These are phyloP conservation scores for Tetranychus piercei DNA, from an alignment of 2,888 invertebrate genomes.

Conservation along the genomic window DNA sequence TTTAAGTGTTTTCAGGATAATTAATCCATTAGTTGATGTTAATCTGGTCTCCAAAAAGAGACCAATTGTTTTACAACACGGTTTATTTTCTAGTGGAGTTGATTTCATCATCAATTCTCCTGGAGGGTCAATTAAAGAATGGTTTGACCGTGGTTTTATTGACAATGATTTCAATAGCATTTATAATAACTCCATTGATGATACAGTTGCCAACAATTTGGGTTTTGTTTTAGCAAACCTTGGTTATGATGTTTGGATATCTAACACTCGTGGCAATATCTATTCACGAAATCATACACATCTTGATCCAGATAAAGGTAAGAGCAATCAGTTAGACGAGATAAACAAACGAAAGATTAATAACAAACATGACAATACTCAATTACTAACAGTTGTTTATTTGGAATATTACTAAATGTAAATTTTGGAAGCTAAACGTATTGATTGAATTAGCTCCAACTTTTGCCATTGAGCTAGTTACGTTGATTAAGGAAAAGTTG, in stretches of 20 bases:
- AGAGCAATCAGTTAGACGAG: background rate
- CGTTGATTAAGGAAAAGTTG: too few species aligned
- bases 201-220: conserved; percentile 24
- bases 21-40: conserved; percentile 13
- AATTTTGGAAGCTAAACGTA: conserved; percentile 5
- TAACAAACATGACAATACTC: background rate
- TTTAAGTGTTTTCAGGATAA: conserved; percentile 15
- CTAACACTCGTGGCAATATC: conserved; percentile 1
- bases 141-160: background rate
- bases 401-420: background rate
- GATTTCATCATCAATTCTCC: conserved; percentile 3
- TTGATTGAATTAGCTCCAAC: background rate
- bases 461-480: too few species aligned
- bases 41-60: background rate
- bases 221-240: conserved; percentile 2
- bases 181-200: background rate
- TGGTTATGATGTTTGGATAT: conserved; percentile 11
- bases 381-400: background rate
- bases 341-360: background rate
- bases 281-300: conserved; percentile 2
- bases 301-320: conserved; percentile 11
- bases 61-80: conserved; percentile 17
- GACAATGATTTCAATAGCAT: background rate
- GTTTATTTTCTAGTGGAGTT: conserved; percentile 14
- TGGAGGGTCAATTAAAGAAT: background rate